Base-by-base conservation (phyloP, 2,797 vertebrate species). In the Liasis olivaceus region DNA sequence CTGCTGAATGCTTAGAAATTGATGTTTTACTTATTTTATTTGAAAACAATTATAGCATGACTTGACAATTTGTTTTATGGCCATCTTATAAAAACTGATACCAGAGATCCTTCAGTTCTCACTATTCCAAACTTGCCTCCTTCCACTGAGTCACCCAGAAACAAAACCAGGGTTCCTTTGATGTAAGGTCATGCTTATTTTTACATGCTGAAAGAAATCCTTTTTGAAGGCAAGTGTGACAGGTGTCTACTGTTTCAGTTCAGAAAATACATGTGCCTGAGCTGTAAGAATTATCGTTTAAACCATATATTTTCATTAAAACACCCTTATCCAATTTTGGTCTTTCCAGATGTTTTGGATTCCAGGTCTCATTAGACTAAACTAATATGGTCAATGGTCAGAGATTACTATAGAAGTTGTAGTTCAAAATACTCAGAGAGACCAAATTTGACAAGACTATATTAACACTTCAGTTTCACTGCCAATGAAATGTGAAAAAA, bases 231-330 rank as follows among this genome's bases (percentile, higher is more conserved):
- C 31, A 89, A 59, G 5, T 56, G 11, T 72, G 31, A 28, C 20
- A 87, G 13, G 28, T 56, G 14, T n/a, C 24, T n/a, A 64, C 56
- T 62, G 22, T 90, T 90, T 87, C n/a, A 69, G n/a, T 89, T 59
- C 36, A 85, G 54, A 85, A 89, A 69, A 66, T 58, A 47, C 22
- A n/a, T 26, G 2, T 28, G 13, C 20, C 26, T 72, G 5, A 62
- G 42, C 28, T 87, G 36, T 87, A 36, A 36, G 3, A 87, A 63
- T 47, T 64, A 13, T 90, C 26, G 24, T n/a, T 93, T 84, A 87
- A 63, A 87, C 77, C 90, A 87, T 94, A 95, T 5, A 93, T 84
- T 87, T 59, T 47, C 81, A 77, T 95, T 92, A 95, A 69, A 87
- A 87, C 31, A 60, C 6, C 22, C 31, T 77, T 77, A 56, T 42